A percentile compares a stretch with the other conserved stretches of the same genome.
Evolutionary conservation across 2,113 vertebrate species (phyloP).

Genomic region (Ancistrus triradiatus): DNA sequence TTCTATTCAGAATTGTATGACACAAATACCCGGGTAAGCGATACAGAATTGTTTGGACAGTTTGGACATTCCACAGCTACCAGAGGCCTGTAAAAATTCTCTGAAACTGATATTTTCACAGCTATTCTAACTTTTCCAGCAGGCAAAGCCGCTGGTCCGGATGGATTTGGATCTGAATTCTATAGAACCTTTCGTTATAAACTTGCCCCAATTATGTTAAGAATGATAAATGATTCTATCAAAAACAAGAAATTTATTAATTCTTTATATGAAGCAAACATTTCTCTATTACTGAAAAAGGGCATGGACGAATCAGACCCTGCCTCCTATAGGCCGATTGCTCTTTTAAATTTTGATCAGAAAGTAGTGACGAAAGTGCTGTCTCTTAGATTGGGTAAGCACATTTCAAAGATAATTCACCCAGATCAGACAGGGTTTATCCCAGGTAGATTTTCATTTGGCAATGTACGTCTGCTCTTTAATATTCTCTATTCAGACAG

Average conservation of each 20-base stretch:
- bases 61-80: slow-evolving; percentile 1
- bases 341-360: not conserved
- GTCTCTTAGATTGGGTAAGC: no score
- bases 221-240: slow-evolving; percentile 9
- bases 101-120: not conserved
- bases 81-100: not conserved
- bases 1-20: not conserved
- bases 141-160: not conserved
- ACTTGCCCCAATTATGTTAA: not conserved
- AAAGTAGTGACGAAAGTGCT: slow-evolving; percentile 6
- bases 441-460: no score
- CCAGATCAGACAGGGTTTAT: no score
- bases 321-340: not conserved
- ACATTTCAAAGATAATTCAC: no score
- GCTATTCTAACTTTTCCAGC: not conserved
- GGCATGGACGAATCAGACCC: no score
- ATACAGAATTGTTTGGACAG: not conserved
- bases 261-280: no score
- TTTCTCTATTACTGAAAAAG: not conserved
- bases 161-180: slow-evolving; percentile 2
- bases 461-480: no score
- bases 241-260: not conserved
- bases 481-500: no score
- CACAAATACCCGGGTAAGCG: not conserved
- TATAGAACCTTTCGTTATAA: not conserved